Evolutionary conservation across 2,113 vertebrate species (phyloP).

Genomic region (Onychostoma macrolepis): DNA sequence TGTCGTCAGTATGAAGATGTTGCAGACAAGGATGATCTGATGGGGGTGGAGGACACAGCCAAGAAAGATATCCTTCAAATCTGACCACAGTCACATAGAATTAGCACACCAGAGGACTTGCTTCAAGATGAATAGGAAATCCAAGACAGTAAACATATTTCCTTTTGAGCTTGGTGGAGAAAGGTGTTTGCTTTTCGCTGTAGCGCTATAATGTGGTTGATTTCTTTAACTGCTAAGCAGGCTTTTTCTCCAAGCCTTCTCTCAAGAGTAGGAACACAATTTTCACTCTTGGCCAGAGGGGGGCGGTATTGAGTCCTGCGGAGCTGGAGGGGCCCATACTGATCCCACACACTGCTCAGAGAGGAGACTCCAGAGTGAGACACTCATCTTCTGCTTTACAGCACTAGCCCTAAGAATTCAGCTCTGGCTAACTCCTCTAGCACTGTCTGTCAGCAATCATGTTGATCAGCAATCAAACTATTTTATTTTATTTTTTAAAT

Average conservation of each 20-base stretch:
- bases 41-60: slow-evolving; percentile 92
- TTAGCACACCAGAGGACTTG: not conserved
- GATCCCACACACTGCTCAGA: slow-evolving; percentile 89
- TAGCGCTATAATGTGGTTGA: not conserved
- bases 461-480: too few species aligned
- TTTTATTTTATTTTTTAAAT: too few species aligned
- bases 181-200: not conserved
- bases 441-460: not conserved
- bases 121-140: not conserved
- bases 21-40: slow-evolving; percentile 92
- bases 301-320: slow-evolving; percentile 79
- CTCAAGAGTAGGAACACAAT: slow-evolving; percentile 92
- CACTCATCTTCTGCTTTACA: not conserved
- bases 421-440: not conserved
- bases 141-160: not conserved
- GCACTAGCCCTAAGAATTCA: not conserved
- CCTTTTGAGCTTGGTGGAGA: not conserved
- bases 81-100: not conserved
- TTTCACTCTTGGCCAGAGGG: slow-evolving; percentile 90
- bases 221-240: slow-evolving; percentile 68
- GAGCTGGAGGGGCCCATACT: slow-evolving; percentile 92
- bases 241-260: slow-evolving; percentile 92
- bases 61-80: slow-evolving; percentile 89
- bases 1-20: slow-evolving; percentile 88
- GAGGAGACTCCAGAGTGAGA: slow-evolving; percentile 81